Evolutionary conservation across 2,113 vertebrate species (phyloP).

Genomic region (Semnornis frantzii): DNA sequence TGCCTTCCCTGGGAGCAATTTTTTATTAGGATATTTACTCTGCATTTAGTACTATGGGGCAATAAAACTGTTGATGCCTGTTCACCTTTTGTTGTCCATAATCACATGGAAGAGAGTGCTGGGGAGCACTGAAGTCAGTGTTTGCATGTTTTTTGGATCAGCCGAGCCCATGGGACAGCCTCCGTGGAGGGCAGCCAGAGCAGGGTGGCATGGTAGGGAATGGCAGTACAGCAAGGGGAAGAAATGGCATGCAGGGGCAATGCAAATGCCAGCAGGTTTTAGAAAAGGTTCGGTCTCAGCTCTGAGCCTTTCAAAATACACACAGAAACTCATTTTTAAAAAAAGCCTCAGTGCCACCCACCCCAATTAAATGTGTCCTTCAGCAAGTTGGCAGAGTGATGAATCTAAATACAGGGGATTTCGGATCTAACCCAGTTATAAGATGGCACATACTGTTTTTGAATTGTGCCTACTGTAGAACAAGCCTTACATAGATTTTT

Average conservation of each 20-base stretch:
- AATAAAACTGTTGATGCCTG: background rate
- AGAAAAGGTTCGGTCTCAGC: background rate
- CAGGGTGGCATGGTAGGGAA: background rate
- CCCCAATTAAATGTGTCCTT: accelerated
- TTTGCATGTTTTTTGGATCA: background rate
- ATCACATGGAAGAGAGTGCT: background rate
- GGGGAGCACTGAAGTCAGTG: accelerated
- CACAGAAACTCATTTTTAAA: background rate
- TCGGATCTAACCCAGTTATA: background rate
- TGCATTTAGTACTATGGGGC: background rate
- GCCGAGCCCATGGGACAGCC: background rate
- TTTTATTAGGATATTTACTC: background rate
- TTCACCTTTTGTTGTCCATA: accelerated
- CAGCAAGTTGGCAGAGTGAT: background rate
- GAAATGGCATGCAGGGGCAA: background rate
- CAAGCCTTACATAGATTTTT: background rate
- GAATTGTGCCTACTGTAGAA: background rate
- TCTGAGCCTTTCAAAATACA: background rate
- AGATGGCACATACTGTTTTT: background rate
- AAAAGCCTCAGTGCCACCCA: background rate
- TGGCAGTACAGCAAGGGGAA: background rate
- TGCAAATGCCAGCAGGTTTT: background rate
- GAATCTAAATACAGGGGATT: background rate
- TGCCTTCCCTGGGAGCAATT: background rate
- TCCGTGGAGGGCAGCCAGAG: accelerated